Evolutionary conservation across 2,888 invertebrate species (phyloP).

Genomic region (Pyrocoelia pectoralis): DNA sequence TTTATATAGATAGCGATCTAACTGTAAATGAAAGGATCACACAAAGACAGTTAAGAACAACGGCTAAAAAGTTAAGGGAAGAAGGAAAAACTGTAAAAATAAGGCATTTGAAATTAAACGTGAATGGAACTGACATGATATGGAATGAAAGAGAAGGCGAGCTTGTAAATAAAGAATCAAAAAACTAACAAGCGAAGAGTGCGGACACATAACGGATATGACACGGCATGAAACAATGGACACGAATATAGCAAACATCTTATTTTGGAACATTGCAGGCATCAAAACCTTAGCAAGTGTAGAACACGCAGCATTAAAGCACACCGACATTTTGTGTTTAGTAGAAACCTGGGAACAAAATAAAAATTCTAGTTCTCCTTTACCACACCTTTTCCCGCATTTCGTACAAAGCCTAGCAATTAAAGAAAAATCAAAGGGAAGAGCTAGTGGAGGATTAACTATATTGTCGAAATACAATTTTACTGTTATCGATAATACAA

Average conservation of each 20-base stretch:
- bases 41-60: neutral
- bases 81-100: no score
- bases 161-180: neutral
- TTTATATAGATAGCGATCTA: neutral
- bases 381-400: neutral
- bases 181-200: neutral
- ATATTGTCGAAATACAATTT: neutral
- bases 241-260: neutral
- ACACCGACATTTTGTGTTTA: neutral
- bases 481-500: neutral
- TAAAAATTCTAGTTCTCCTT: neutral
- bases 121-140: neutral
- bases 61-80: neutral
- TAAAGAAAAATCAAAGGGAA: neutral
- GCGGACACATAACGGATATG: neutral
- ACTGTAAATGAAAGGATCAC: neutral
- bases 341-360: neutral
- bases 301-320: neutral
- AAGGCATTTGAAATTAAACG: neutral
- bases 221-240: neutral
- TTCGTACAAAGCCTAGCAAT: neutral
- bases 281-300: neutral
- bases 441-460: slow-evolving; percentile 2
- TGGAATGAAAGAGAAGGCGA: neutral
- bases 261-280: neutral